Evolutionary conservation across 2,113 vertebrate genomes (phyloP).

Genomic region (Vombatus ursinus): DNA sequence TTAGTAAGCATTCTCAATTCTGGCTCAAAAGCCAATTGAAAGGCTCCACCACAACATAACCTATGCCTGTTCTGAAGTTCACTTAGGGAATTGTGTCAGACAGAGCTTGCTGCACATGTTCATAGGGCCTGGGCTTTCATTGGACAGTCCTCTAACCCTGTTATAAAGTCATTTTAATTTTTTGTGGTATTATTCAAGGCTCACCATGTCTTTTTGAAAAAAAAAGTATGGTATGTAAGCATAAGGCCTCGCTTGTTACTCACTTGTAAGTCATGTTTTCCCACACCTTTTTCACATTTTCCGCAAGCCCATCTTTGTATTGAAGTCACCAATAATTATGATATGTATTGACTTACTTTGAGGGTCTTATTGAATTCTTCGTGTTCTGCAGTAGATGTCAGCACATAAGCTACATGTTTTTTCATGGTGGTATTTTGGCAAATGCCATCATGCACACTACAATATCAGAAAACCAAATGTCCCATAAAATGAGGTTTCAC

Average conservation of each 20-base stretch:
- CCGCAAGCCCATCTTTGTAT: background rate
- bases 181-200: background rate
- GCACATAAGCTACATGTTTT: background rate
- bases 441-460: background rate
- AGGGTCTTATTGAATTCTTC: background rate
- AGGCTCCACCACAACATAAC: background rate
- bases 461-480: background rate
- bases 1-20: background rate
- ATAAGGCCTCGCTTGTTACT: background rate
- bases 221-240: background rate
- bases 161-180: background rate
- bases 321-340: background rate
- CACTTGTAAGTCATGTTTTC: background rate
- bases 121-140: background rate
- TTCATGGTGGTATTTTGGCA: background rate
- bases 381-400: background rate
- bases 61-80: background rate
- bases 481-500: background rate
- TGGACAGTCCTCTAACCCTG: background rate
- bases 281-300: background rate
- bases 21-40: background rate
- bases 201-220: background rate
- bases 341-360: background rate
- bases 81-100: background rate
- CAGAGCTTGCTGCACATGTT: background rate